Conservation (phyloP, 2,888 invertebrate genomes). For the Leptinotarsa tumamoca region DNA sequence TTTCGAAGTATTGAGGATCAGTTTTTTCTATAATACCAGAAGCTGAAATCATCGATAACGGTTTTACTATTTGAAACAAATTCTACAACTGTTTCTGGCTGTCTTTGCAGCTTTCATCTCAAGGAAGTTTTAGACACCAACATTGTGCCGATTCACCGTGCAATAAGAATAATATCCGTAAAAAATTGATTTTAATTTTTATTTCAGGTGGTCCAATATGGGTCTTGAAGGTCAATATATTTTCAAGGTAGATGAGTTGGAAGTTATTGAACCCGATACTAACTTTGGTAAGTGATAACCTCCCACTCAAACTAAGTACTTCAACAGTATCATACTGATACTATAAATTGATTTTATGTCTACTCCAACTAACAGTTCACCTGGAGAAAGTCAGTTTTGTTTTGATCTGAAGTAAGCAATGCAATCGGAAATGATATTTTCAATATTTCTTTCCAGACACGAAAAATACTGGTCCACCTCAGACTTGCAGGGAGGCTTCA, state of each 20-base stretch:
- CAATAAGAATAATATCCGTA: no score
- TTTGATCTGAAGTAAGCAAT: background rate
- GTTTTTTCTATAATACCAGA: no score
- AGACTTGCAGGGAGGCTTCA: slow-evolving; percentile 71
- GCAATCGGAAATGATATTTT: background rate
- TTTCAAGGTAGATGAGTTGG: slow-evolving; percentile 83
- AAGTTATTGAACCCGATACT: slow-evolving; percentile 77
- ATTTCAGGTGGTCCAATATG: slow-evolving; percentile 85
- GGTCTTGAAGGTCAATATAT: slow-evolving; percentile 88
- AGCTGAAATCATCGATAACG: no score
- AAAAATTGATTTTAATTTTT: background rate
- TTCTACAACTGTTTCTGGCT: no score
- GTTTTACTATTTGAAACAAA: no score
- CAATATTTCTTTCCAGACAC: slow-evolving; percentile 20
- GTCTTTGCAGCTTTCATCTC: no score
- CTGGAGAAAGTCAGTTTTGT: no score
- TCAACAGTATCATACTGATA: background rate
- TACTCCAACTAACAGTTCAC: no score
- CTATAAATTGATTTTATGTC: background rate
- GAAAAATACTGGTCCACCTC: slow-evolving; percentile 29
- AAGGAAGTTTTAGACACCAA: no score
- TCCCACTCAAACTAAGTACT: background rate
- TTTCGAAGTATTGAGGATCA: no score
- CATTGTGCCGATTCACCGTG: no score
- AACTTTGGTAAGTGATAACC: slow-evolving; percentile 37